A percentile compares a stretch with the other conserved stretches of the same genome.
phyloP scores from a whole-genome alignment of 1,140 invertebrate genomes.

The Whitmania pigra region DNA sequence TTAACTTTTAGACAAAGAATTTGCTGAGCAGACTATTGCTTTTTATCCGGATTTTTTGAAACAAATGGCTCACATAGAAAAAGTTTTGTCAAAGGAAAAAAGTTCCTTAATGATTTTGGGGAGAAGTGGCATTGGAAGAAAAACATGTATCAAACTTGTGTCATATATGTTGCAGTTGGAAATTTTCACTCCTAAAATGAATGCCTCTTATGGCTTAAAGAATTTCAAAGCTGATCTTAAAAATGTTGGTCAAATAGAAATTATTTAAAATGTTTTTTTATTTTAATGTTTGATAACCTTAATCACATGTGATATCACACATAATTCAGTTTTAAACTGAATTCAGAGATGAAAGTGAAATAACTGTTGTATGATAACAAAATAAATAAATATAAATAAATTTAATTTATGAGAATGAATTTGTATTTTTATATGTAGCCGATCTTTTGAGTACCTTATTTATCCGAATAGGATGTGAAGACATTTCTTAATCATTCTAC shows the following conservation, averaged over 20 bases:
- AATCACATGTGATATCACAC: too few relatives aligned
- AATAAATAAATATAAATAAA: too few relatives aligned
- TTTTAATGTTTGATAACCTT: too few relatives aligned
- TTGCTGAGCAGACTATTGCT: slow-evolving; percentile 48
- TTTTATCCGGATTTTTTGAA: slow-evolving; percentile 55
- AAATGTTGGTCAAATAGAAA: slow-evolving; percentile 35
- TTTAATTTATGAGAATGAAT: too few relatives aligned
- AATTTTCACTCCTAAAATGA: slow-evolving; percentile 52
- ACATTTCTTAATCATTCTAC: too few relatives aligned
- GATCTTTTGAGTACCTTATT: too few relatives aligned
- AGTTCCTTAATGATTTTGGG: slow-evolving; percentile 63
- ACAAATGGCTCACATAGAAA: slow-evolving; percentile 52
- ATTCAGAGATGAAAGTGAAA: too few relatives aligned
- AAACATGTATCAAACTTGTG: slow-evolving; percentile 59
- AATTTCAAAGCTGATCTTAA: slow-evolving; percentile 56
- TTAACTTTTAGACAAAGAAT: slow-evolving; percentile 45
- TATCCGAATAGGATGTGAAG: too few relatives aligned
- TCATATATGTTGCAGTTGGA: slow-evolving; percentile 58
- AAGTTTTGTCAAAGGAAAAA: slow-evolving; percentile 49
- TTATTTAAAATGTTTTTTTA: neutral
- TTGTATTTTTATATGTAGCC: too few relatives aligned
- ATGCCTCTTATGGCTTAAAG: slow-evolving; percentile 48
- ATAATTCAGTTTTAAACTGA: too few relatives aligned
- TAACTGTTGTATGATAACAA: too few relatives aligned
- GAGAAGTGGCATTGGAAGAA: slow-evolving; percentile 61